Evolutionary conservation across 2,113 vertebrate genomes (phyloP).

Genomic region (Varanus salvator): DNA sequence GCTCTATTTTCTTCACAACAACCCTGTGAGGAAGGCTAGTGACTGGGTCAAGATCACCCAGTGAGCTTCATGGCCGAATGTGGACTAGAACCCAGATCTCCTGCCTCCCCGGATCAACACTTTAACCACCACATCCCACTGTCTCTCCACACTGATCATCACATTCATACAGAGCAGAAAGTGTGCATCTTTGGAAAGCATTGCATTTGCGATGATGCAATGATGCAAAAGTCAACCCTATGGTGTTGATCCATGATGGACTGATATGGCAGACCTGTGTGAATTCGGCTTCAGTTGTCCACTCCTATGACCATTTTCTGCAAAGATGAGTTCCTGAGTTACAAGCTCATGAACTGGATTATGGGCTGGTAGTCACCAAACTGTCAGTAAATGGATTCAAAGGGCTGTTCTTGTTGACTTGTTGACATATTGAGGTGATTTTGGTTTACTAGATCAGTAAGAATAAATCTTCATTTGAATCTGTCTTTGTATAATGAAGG

Average conservation of each 20-base stretch:
- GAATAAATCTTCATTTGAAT: neutral
- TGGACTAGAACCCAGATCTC: too few species aligned
- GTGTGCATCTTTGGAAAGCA: neutral
- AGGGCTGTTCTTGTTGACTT: neutral
- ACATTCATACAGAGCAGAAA: neutral
- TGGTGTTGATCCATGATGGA: neutral
- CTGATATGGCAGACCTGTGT: neutral
- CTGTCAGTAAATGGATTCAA: neutral
- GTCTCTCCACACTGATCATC: neutral
- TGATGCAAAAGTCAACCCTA: neutral
- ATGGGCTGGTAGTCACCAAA: neutral
- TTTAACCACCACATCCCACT: too few species aligned
- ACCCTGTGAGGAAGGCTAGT: too few species aligned
- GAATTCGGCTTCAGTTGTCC: neutral
- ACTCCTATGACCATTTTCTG: neutral
- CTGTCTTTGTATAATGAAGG: neutral
- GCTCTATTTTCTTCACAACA: too few species aligned
- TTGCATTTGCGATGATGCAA: neutral
- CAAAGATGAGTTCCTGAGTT: neutral
- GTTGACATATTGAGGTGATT: neutral
- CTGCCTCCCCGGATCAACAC: too few species aligned
- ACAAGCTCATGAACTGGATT: neutral
- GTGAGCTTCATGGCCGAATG: too few species aligned
- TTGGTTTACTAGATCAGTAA: neutral
- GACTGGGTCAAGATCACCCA: too few species aligned